Conservation (phyloP, 2,113 vertebrate genomes). For the Anseranas semipalmata region DNA sequence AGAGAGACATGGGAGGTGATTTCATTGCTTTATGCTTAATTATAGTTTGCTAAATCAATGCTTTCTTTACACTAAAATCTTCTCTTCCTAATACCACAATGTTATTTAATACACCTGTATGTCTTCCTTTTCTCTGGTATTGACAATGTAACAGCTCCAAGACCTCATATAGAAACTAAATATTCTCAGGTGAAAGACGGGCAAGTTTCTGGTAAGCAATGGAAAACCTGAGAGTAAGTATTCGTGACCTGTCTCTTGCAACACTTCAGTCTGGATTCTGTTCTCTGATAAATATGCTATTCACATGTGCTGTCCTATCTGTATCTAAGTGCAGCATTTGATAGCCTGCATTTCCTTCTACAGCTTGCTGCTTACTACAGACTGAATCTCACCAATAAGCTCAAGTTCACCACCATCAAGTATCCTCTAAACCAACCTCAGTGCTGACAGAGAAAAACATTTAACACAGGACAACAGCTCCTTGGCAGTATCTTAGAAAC, state of each 20-base stretch:
- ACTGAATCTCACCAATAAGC: not conserved
- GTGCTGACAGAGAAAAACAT: not conserved
- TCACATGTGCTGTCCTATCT: not conserved
- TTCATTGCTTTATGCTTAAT: not conserved
- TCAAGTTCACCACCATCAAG: not conserved
- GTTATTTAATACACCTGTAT: not conserved
- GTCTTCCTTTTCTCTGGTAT: not conserved
- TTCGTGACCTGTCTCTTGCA: not conserved
- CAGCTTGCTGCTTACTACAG: not conserved
- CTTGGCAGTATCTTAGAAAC: not conserved
- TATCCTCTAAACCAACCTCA: not conserved
- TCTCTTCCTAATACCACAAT: not conserved
- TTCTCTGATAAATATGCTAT: not conserved
- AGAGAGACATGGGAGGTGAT: not conserved
- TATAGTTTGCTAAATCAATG: conserved; percentile 2
- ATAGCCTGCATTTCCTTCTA: not conserved
- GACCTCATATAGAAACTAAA: not conserved
- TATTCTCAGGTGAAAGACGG: not conserved
- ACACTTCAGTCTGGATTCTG: not conserved
- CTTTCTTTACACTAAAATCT: conserved; percentile 9
- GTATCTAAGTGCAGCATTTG: not conserved
- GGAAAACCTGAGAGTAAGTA: not conserved
- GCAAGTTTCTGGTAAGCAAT: not conserved
- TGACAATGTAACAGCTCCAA: not conserved
- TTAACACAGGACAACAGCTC: not conserved